Percentiles rank a stretch among this genome's conserved stretches.
Evolutionary conservation across 2,113 vertebrate genomes (phyloP).

Genomic region (Semnornis frantzii): DNA sequence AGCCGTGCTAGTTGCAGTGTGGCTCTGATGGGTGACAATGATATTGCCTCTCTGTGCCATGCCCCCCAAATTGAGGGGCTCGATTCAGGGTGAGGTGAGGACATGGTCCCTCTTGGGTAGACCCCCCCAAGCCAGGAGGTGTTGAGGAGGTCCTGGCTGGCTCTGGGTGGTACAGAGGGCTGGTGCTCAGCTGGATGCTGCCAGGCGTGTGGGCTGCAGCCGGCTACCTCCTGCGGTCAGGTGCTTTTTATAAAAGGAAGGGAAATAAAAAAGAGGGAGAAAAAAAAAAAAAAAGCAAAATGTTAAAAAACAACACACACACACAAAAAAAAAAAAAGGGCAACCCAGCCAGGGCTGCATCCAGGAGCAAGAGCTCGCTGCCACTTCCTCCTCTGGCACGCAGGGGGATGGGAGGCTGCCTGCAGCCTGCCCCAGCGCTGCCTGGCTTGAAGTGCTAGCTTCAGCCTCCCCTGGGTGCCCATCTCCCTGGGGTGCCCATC

Average conservation of each 20-base stretch:
- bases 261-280: background rate
- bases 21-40: background rate
- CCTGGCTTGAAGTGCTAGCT: background rate
- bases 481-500: no score
- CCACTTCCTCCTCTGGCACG: background rate
- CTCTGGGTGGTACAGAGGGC: background rate
- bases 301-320: background rate
- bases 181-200: background rate
- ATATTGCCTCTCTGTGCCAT: background rate
- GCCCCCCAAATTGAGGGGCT: fast-evolving
- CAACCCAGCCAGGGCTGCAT: background rate
- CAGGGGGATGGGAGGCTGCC: background rate
- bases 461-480: no score
- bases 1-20: background rate
- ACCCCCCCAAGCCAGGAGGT: background rate
- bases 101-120: background rate
- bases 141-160: background rate
- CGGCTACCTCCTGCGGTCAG: conserved; percentile 63
- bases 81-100: fast-evolving
- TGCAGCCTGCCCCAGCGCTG: background rate
- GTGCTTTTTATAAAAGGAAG: conserved; percentile 57
- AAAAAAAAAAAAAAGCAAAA: background rate
- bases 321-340: background rate
- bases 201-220: background rate
- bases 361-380: conserved; percentile 35